Percentiles rank a stretch among this genome's conserved stretches.
phyloP scores from a whole-genome alignment of 2,113 vertebrate genomes.

The Sebastes fasciatus region DNA sequence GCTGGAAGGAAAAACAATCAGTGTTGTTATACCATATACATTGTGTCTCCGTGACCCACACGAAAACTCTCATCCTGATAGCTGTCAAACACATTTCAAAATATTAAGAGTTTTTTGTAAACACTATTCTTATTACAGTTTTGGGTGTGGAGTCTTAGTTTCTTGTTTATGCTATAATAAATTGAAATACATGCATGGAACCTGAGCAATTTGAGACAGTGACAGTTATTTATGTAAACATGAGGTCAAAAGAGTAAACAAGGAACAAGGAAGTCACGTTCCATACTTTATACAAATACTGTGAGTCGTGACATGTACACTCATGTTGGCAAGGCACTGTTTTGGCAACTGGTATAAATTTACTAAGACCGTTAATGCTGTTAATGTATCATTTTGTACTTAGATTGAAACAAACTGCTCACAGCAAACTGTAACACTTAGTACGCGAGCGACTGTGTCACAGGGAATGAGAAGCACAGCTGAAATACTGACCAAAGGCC shows the following conservation, averaged over 20 bases:
- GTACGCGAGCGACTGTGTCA: not conserved
- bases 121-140: constrained; percentile 62
- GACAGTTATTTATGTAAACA: constrained; percentile 27
- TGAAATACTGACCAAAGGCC: not conserved
- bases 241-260: constrained; percentile 31
- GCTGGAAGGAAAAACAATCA: constrained; percentile 83
- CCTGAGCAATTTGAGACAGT: not conserved
- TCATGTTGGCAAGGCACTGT: not conserved
- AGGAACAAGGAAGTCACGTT: constrained; percentile 5
- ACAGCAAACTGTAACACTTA: not conserved
- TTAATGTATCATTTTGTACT: not conserved
- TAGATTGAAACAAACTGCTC: not conserved
- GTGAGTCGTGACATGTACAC: not conserved
- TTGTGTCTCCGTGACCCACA: constrained; percentile 47
- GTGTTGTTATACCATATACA: constrained; percentile 49
- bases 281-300: constrained; percentile 2
- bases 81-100: constrained; percentile 44
- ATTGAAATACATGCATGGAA: constrained; percentile 32
- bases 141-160: constrained; percentile 28
- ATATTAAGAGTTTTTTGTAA: constrained; percentile 45
- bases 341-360: not conserved
- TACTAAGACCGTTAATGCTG: not conserved
- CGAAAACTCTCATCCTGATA: constrained; percentile 39
- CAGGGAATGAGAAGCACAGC: not conserved
- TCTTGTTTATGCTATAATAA: constrained; percentile 46